A percentile compares a stretch with the other conserved stretches of the same genome.
Evolutionary conservation across 2,888 invertebrate species (phyloP).

Genomic region (Himalopsyche kuldschensis): DNA sequence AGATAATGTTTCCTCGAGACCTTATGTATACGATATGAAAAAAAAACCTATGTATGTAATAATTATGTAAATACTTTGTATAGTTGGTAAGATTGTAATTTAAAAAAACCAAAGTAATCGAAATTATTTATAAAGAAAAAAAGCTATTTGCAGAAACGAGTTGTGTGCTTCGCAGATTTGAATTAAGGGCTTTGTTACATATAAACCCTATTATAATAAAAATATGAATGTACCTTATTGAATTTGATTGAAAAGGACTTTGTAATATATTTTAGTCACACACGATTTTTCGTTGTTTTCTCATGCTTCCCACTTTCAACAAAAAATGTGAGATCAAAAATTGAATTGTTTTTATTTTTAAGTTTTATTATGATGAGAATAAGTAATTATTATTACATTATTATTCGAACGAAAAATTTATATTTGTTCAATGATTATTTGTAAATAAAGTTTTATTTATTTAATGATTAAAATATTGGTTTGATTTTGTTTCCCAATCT

Average conservation of each 20-base stretch:
- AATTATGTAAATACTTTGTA: constrained; percentile 16
- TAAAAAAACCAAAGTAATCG: constrained; percentile 40
- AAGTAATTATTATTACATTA: constrained; percentile 8
- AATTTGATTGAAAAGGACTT: constrained; percentile 17
- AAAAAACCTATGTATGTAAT: constrained; percentile 32
- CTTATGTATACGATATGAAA: constrained; percentile 36
- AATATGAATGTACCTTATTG: constrained; percentile 34
- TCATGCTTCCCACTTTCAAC: constrained; percentile 11
- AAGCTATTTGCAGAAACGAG: constrained; percentile 30
- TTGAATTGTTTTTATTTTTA: constrained; percentile 32
- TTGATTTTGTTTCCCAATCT: background rate
- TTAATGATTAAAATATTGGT: constrained; percentile 21
- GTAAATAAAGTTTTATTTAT: constrained; percentile 38
- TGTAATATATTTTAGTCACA: constrained; percentile 18
- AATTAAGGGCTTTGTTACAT: constrained; percentile 37
- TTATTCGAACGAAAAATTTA: constrained; percentile 29
- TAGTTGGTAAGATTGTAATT: constrained; percentile 37
- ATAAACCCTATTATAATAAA: constrained; percentile 20
- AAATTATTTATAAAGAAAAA: constrained; percentile 35
- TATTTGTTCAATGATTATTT: constrained; percentile 37
- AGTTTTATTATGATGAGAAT: constrained; percentile 30
- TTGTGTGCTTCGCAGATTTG: constrained; percentile 38
- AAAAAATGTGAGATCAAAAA: constrained; percentile 29
- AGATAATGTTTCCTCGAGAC: constrained; percentile 36
- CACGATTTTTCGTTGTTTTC: constrained; percentile 17